Conservation (phyloP, 2,113 vertebrate species). For the Emydura subglobosa region DNA sequence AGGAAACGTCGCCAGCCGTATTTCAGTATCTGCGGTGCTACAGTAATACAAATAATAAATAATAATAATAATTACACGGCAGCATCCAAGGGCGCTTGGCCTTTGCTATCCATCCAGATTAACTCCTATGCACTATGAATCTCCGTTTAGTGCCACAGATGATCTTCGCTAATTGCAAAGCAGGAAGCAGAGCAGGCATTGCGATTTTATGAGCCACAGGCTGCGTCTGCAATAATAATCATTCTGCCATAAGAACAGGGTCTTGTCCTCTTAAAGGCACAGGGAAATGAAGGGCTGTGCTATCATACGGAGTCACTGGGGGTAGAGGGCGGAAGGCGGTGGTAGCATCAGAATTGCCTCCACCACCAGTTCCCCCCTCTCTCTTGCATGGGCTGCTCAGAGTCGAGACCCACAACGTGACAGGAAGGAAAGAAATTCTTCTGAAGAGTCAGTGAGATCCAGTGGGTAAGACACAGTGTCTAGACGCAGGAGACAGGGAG, state of each 20-base stretch:
- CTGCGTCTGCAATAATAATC: background rate
- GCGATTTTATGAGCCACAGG: slow-evolving; percentile 47
- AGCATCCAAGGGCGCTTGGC: slow-evolving; percentile 16
- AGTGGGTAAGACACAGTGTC: rapidly evolving
- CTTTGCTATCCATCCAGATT: background rate
- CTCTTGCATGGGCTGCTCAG: background rate
- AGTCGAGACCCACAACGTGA: rapidly evolving
- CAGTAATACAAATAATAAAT: background rate
- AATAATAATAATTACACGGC: background rate
- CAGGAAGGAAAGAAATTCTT: background rate
- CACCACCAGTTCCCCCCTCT: background rate
- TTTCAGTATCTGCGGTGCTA: slow-evolving; percentile 24
- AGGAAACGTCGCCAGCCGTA: background rate
- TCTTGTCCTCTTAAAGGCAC: background rate
- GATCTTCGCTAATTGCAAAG: slow-evolving; percentile 46
- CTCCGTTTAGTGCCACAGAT: background rate
- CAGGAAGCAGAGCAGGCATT: slow-evolving; percentile 21
- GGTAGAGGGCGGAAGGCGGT: background rate
- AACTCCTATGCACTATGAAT: slow-evolving; percentile 26
- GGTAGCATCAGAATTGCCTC: background rate
- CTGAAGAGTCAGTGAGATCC: background rate
- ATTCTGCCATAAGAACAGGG: background rate
- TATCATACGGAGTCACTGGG: background rate
- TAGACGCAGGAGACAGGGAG: background rate
- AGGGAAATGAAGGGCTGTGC: background rate